phyloP scores from a whole-genome alignment of 1,140 invertebrate genomes.

The Calycopis cecrops region DNA sequence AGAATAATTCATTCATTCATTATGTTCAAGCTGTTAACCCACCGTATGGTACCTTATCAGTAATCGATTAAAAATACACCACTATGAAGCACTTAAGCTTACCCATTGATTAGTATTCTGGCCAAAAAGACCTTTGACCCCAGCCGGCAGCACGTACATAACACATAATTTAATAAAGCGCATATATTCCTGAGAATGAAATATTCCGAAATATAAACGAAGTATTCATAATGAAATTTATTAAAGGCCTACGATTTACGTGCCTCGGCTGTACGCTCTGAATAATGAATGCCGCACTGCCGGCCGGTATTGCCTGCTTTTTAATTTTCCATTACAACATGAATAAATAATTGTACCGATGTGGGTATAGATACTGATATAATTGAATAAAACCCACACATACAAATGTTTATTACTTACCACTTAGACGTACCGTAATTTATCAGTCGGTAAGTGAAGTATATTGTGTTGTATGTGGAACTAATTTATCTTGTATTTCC shows the following conservation, averaged over 20 bases:
- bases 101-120: too few relatives aligned
- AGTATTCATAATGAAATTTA: slow-evolving; percentile 33
- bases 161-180: neutral
- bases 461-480: too few relatives aligned
- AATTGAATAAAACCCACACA: slow-evolving; percentile 10
- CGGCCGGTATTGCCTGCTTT: slow-evolving; percentile 39
- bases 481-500: too few relatives aligned
- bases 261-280: slow-evolving; percentile 36
- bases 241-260: slow-evolving; percentile 32
- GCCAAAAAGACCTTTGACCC: too few relatives aligned
- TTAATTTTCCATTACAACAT: slow-evolving; percentile 46
- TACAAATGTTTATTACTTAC: neutral
- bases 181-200: neutral
- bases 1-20: too few relatives aligned
- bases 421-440: neutral
- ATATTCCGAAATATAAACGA: slow-evolving; percentile 11
- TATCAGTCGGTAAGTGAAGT: too few relatives aligned
- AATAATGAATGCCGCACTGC: slow-evolving; percentile 41
- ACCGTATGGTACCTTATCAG: too few relatives aligned
- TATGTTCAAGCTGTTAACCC: too few relatives aligned
- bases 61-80: too few relatives aligned
- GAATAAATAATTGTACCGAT: slow-evolving; percentile 29
- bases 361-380: slow-evolving; percentile 13
- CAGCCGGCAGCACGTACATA: neutral
- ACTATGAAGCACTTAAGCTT: too few relatives aligned